A percentile compares a stretch with the other conserved stretches of the same genome.
Conservation (phyloP, 1,140 invertebrate genomes). For the Drosophila prosaltans region DNA sequence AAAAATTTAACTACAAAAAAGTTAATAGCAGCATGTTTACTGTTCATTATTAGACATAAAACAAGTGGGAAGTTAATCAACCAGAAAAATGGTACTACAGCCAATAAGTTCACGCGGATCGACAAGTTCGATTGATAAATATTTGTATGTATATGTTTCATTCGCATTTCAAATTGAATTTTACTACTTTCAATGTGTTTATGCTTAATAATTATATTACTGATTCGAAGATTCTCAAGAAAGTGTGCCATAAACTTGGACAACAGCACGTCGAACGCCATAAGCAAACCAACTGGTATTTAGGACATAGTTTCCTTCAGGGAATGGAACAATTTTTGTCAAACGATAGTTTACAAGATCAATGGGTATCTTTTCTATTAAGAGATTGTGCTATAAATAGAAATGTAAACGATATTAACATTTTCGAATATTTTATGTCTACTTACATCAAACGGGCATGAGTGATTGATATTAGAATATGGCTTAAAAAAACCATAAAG, state of each 20-base stretch:
- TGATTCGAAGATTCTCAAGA: not conserved
- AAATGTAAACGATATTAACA: not conserved
- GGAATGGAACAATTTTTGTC: slow-evolving; percentile 7
- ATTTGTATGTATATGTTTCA: too few relatives aligned
- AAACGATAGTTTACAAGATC: not conserved
- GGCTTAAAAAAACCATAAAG: not conserved
- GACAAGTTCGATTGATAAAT: too few relatives aligned
- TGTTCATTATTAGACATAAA: too few relatives aligned
- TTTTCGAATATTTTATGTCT: not conserved
- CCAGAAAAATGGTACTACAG: too few relatives aligned
- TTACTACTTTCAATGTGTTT: too few relatives aligned
- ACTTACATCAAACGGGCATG: slow-evolving; percentile 11
- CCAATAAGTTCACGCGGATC: too few relatives aligned
- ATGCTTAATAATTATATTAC: too few relatives aligned
- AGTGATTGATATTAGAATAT: slow-evolving; percentile 13
- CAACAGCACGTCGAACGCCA: not conserved
- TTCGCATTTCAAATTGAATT: too few relatives aligned
- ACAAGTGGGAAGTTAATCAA: too few relatives aligned
- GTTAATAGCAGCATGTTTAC: too few relatives aligned
- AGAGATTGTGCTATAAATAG: not conserved
- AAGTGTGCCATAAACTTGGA: slow-evolving; percentile 8
- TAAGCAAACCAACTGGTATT: not conserved
- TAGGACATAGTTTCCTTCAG: not conserved
- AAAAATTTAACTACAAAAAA: too few relatives aligned
- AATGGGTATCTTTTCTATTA: slow-evolving; percentile 3